Evolutionary conservation across 2,113 vertebrate species (phyloP), one percentile per base, ranked within the genome.

Genomic region (Pseudolaguvia tuberculata): DNA sequence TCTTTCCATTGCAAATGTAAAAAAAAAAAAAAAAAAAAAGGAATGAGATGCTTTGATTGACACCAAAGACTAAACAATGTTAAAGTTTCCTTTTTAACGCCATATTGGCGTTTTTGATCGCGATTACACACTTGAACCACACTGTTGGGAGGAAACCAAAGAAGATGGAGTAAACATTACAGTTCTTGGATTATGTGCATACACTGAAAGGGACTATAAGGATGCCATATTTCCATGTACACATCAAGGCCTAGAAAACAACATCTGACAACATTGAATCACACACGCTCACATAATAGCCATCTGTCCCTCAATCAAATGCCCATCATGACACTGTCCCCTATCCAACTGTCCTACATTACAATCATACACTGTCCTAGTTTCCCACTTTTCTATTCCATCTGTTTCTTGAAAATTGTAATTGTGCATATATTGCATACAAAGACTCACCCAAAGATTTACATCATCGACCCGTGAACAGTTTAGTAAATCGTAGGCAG

Each of bases 181-280:
- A 35, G 3, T 35, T 35, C 31, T 6, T 35, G 31, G 31, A 35
- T 35, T 35, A 6, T 35, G 31, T 35, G 31, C 31, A 6, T 35
- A 6, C 31, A 35, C 31, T 4, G 20, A 47, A 29, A 14, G 2
- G 14, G 45, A 29, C 20, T 53, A 67, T 9, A 11, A 81, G 76
- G 76, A 68, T 67, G 31, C 58, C 17, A 29, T 53, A 65, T 57
- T 70, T 80, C 27, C 45, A 52, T 69, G 71, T 31, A 51, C 51
- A 31, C 20, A 51, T 48, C 7, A 70, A 67, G 25, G 59, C 29
- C 56, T 59, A 72, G 25, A 66, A 74, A 74, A 79, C 58, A 80
- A 55, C 73, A 80, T 70, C 62, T 78, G 73, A 81, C 62, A 55
- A 27, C 61, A 18, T 1, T 75, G 79, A 83, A 72, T 81, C 73